Base-by-base conservation (phyloP, 1,140 invertebrate genomes). In the Meloidogyne hapla region DNA sequence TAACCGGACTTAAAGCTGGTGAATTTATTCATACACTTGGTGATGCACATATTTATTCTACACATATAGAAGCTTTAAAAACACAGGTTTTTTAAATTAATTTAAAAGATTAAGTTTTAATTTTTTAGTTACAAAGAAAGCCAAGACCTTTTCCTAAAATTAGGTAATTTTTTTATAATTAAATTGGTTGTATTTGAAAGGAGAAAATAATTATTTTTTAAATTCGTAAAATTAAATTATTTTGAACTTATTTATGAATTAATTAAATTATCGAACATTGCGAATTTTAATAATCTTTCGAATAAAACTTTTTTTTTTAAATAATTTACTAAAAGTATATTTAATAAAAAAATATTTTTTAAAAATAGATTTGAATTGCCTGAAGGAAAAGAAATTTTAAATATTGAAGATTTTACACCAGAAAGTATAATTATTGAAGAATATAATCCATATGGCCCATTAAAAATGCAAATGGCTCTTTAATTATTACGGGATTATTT, bases 11-110 rank as follows among this genome's bases (percentile, higher is more conserved):
- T 13, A 92, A 95, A 88, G 90, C 95, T 77, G 94, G 94, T 45
- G 96, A 99, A 82, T 98, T 99, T 88, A 90, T 99, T 18, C 96
- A 99, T 87, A 94, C 94, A 10, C 90, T 97, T 76, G 96, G 96
- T 62, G 97, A 99, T 89, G 92, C 94, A 79, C 97, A 99, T 89
- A 91, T 99, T 3, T 99, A 99, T 87, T 87, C 91, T 2, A 98
- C 96, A 88, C 97, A 99, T 87, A 89, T 95, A 62, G 91, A 93
- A 68, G 91, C 94, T 5, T 87, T 99, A 1, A 90, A 93, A 85
- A 90, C 92, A 85, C 96, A 99, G 88, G 89, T 90, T 76, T 67
- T 67, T n/a, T 62, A 21, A n/a, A 28, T 26, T 61, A 25, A 40
- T 62, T 73, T 56, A 13, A 76, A 64, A 45, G 5, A 77, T 28